Conservation (phyloP, 1,140 invertebrate species). For the Augochlora pura region DNA sequence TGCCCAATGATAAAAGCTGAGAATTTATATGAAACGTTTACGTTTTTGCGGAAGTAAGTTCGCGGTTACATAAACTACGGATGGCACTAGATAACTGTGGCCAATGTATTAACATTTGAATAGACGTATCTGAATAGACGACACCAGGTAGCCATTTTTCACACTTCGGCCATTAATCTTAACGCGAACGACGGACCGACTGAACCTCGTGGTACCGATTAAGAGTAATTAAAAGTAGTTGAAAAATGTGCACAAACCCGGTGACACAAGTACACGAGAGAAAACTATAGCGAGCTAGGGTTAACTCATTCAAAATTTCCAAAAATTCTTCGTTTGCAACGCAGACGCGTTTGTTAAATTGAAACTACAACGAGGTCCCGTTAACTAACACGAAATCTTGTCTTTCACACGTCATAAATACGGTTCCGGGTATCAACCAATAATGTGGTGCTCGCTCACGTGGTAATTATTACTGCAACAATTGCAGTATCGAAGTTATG, state of each 20-base stretch:
- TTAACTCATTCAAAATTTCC: too few relatives aligned
- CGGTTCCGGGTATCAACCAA: too few relatives aligned
- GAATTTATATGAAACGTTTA: conserved; percentile 22
- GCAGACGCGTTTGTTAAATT: too few relatives aligned
- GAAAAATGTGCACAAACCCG: not conserved
- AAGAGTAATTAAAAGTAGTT: not conserved
- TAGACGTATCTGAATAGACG: conserved; percentile 1
- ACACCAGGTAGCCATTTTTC: not conserved
- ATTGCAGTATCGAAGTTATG: too few relatives aligned
- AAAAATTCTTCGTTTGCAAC: too few relatives aligned
- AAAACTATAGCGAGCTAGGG: not conserved
- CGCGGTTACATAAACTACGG: conserved; percentile 5
- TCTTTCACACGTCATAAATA: too few relatives aligned
- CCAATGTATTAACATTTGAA: not conserved
- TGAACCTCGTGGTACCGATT: not conserved
- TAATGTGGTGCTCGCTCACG: too few relatives aligned
- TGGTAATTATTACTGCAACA: too few relatives aligned
- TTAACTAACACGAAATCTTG: too few relatives aligned
- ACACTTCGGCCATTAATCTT: conserved; percentile 1
- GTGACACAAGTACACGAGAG: not conserved
- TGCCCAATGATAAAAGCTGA: not conserved
- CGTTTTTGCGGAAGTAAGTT: not conserved
- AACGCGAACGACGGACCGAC: not conserved
- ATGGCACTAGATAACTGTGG: not conserved
- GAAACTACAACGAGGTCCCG: too few relatives aligned